Conservation (phyloP, 1,140 invertebrate species). For the Procambarus virginalis region DNA sequence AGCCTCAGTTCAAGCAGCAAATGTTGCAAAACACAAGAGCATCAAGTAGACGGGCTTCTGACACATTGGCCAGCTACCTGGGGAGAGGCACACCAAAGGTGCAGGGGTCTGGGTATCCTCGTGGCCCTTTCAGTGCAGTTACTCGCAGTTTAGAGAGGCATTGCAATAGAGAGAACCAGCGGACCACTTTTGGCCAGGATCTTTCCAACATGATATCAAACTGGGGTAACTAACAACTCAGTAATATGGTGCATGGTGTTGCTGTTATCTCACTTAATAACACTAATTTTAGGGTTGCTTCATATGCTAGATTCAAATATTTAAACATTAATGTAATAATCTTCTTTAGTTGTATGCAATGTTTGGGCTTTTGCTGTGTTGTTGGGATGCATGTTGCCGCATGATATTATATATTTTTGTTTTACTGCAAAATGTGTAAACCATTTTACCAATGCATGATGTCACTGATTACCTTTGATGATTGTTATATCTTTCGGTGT, state of each 20-base stretch:
- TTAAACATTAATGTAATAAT: not conserved
- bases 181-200: constrained; percentile 61
- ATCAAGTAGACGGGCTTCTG: constrained; percentile 13
- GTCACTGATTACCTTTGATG: not conserved
- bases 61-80: not conserved
- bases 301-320: too few relatives aligned
- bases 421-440: not conserved
- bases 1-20: constrained; percentile 16
- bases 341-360: not conserved
- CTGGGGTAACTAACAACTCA: constrained; percentile 59
- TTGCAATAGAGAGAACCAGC: constrained; percentile 44
- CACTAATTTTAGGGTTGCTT: not conserved
- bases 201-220: constrained; percentile 62
- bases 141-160: constrained; percentile 52
- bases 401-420: not conserved
- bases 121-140: constrained; percentile 58
- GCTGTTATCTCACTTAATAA: not conserved
- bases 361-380: not conserved
- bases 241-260: constrained; percentile 42
- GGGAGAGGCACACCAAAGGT: constrained; percentile 26
- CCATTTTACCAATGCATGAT: too few relatives aligned
- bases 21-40: not conserved
- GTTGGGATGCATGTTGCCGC: not conserved
- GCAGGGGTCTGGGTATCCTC: constrained; percentile 44
- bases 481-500: not conserved